Conservation (phyloP, 37 sponge, comb jelly and placozoan species). For the Dysidea cf. avara region DNA sequence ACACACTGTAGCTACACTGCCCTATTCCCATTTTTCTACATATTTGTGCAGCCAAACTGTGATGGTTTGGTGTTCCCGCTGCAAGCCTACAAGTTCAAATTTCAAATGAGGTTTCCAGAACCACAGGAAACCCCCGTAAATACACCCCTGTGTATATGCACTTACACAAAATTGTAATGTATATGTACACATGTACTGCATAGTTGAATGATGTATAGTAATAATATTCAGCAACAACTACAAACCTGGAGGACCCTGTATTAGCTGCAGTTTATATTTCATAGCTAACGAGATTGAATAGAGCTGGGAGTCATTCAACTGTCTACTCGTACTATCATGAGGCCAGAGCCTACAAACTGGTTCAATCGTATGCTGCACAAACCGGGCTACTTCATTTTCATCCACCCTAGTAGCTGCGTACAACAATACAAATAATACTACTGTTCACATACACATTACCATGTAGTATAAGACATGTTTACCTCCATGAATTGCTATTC, state of each 20-base stretch:
- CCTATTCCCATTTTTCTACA: no score
- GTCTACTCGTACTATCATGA: not conserved
- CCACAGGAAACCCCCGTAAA: no score
- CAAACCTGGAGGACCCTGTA: constrained; percentile 58
- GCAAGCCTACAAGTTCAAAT: no score
- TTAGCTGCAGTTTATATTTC: constrained; percentile 14
- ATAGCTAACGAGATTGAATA: constrained; percentile 14
- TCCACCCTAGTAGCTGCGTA: no score
- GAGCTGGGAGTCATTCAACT: constrained; percentile 13
- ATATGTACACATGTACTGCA: not conserved
- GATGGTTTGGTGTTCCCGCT: no score
- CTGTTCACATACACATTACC: no score
- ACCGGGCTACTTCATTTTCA: not conserved
- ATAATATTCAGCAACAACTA: not conserved
- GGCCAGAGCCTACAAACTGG: constrained; percentile 1
- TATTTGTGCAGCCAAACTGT: no score
- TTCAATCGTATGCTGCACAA: not conserved
- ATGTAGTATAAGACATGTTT: constrained; percentile 1
- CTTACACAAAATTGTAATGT: no score
- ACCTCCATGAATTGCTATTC: not conserved
- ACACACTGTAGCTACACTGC: no score
- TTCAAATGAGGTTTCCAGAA: no score
- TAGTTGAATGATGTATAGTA: not conserved
- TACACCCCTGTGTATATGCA: no score
- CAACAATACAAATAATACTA: no score